A percentile compares a stretch with the other conserved stretches of the same genome.
phyloP scores from a whole-genome alignment of 2,888 invertebrate species.

The Macrosiphum euphorbiae region DNA sequence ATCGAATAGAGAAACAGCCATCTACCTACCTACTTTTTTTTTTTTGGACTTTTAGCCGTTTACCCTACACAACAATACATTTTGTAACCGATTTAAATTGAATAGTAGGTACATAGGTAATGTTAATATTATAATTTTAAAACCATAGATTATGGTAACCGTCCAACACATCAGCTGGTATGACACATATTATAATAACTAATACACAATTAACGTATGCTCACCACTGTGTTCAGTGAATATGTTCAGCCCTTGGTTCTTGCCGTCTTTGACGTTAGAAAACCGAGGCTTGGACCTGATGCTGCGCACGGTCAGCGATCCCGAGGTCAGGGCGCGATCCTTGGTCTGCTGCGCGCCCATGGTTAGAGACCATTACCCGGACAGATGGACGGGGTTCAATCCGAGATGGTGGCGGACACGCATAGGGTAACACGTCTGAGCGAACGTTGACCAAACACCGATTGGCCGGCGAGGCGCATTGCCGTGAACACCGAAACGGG shows the following conservation, averaged over 20 bases:
- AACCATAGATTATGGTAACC: background rate
- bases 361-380: slow-evolving; percentile 70
- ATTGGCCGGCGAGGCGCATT: slow-evolving; percentile 1
- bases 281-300: slow-evolving; percentile 75
- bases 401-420: slow-evolving; percentile 29
- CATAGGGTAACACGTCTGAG: slow-evolving; percentile 33
- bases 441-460: background rate
- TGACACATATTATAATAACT: background rate
- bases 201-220: slow-evolving; percentile 69
- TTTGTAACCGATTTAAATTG: background rate
- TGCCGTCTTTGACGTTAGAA: slow-evolving; percentile 84
- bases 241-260: slow-evolving; percentile 89
- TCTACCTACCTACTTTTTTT: background rate
- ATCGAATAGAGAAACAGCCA: background rate
- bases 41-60: background rate
- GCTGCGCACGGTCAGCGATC: slow-evolving; percentile 71
- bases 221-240: slow-evolving; percentile 96
- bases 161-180: background rate
- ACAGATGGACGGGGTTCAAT: slow-evolving; percentile 52
- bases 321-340: slow-evolving; percentile 84
- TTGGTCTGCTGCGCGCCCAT: slow-evolving; percentile 97
- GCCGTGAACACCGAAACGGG: background rate
- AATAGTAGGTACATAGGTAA: background rate
- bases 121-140: background rate
- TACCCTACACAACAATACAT: background rate